Evolutionary conservation across 1,140 invertebrate species (phyloP).

Genomic region (Chymomyza costata): DNA sequence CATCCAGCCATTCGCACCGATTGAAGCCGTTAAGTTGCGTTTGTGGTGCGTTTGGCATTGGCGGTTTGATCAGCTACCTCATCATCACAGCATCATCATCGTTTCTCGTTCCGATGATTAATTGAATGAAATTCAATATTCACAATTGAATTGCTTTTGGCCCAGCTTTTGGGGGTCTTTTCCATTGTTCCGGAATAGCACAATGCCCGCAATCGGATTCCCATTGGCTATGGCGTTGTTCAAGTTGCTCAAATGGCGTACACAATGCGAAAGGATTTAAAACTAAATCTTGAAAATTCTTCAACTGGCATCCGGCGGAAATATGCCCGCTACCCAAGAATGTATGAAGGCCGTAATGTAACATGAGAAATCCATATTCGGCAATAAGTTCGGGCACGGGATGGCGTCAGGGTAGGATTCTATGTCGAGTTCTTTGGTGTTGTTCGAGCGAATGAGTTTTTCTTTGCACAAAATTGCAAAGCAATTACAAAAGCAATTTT

Average conservation of each 20-base stretch:
- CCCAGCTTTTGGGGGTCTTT: not conserved
- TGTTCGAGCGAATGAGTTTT: conserved; percentile 23
- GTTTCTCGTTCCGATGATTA: conserved; percentile 43
- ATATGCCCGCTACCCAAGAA: conserved; percentile 24
- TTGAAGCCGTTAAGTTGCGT: conserved; percentile 13
- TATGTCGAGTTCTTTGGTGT: conserved; percentile 7
- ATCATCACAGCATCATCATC: conserved; percentile 46
- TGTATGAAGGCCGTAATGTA: conserved; percentile 4
- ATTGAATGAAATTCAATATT: conserved; percentile 58
- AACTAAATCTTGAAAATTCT: conserved; percentile 21
- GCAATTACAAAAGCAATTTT: conserved; percentile 40
- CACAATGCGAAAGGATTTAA: conserved; percentile 34
- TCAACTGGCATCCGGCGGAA: conserved; percentile 29
- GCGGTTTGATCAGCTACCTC: conserved; percentile 43
- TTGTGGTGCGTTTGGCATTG: conserved; percentile 16
- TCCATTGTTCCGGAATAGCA: conserved; percentile 28
- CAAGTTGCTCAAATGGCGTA: conserved; percentile 16
- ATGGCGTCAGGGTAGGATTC: too few relatives aligned
- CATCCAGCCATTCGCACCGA: too few relatives aligned
- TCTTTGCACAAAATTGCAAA: conserved; percentile 7
- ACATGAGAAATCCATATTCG: conserved; percentile 42
- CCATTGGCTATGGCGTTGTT: conserved; percentile 6
- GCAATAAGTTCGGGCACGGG: not conserved
- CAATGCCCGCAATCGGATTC: conserved; percentile 44
- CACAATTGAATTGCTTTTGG: conserved; percentile 46